A percentile compares a stretch with the other conserved stretches of the same genome.
Evolutionary conservation across 2,888 invertebrate species (phyloP).

Genomic region (Dermolepida albohirtum): DNA sequence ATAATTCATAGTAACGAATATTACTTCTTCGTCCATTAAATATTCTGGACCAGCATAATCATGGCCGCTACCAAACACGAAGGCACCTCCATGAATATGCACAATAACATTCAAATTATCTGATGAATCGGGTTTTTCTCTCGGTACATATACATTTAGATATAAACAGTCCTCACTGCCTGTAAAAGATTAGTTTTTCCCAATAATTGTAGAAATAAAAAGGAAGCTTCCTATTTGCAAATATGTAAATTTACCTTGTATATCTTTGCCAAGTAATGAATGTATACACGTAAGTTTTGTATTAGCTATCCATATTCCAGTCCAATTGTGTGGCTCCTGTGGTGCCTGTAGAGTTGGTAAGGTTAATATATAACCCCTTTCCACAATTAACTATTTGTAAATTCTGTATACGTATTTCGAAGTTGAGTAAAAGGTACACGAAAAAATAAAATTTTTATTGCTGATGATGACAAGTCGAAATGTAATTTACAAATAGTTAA

Average conservation of each 20-base stretch:
- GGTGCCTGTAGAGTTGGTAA: slow-evolving; percentile 43
- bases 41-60: slow-evolving; percentile 63
- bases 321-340: slow-evolving; percentile 44
- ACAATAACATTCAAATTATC: slow-evolving; percentile 62
- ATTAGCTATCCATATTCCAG: slow-evolving; percentile 47
- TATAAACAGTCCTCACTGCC: slow-evolving; percentile 78
- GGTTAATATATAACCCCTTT: too few species aligned
- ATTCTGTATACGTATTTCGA: too few species aligned
- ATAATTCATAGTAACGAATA: slow-evolving; percentile 60
- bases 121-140: slow-evolving; percentile 60
- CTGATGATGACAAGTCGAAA: too few species aligned
- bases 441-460: too few species aligned
- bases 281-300: slow-evolving; percentile 42
- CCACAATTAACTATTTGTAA: too few species aligned
- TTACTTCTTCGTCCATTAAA: slow-evolving; percentile 62
- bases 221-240: too few species aligned
- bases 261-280: slow-evolving; percentile 16
- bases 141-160: slow-evolving; percentile 72
- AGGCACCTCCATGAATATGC: slow-evolving; percentile 67
- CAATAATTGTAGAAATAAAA: too few species aligned
- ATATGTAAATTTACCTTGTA: background rate
- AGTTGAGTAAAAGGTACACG: too few species aligned
- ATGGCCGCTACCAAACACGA: slow-evolving; percentile 58
- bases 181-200: slow-evolving; percentile 43
- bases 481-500: too few species aligned